phyloP scores from a whole-genome alignment of 2,888 invertebrate genomes.

The Aromia moschata region DNA sequence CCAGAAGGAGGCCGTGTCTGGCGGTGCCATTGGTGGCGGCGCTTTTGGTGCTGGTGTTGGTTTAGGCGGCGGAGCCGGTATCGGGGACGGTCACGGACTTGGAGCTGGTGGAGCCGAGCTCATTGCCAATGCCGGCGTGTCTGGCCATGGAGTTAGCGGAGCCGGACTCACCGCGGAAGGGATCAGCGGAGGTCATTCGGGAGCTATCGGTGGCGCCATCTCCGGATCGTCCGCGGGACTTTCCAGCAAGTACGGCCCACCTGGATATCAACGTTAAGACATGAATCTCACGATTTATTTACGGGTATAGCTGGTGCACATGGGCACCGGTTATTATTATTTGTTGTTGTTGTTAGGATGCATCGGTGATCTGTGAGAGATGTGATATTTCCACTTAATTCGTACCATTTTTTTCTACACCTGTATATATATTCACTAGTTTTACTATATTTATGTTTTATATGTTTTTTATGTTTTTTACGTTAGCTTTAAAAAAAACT shows the following conservation, averaged over 20 bases:
- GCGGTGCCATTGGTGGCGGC: conserved; percentile 24
- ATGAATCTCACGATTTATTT: not conserved
- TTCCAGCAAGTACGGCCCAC: conserved; percentile 46
- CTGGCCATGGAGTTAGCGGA: conserved; percentile 40
- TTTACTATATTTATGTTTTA: conserved; percentile 25
- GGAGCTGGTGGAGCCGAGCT: conserved; percentile 46
- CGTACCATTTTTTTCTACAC: conserved; percentile 24
- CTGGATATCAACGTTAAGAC: conserved; percentile 45
- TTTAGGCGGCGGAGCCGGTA: conserved; percentile 5
- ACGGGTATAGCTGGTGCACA: conserved; percentile 24
- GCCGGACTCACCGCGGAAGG: not conserved
- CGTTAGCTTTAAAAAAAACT: conserved; percentile 43
- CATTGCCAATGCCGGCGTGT: conserved; percentile 49
- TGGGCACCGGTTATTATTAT: conserved; percentile 18
- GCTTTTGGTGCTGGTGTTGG: conserved; percentile 22
- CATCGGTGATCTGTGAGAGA: conserved; percentile 37
- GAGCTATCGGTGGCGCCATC: conserved; percentile 30
- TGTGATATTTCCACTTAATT: conserved; percentile 41
- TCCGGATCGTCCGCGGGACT: conserved; percentile 37
- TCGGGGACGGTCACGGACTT: conserved; percentile 14
- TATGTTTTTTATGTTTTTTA: conserved; percentile 36
- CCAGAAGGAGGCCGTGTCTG: conserved; percentile 64
- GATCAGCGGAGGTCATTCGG: conserved; percentile 21
- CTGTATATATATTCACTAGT: conserved; percentile 38
- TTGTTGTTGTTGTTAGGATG: conserved; percentile 44